phyloP scores from a whole-genome alignment of 2,888 invertebrate species.

The Arctia plantaginis region DNA sequence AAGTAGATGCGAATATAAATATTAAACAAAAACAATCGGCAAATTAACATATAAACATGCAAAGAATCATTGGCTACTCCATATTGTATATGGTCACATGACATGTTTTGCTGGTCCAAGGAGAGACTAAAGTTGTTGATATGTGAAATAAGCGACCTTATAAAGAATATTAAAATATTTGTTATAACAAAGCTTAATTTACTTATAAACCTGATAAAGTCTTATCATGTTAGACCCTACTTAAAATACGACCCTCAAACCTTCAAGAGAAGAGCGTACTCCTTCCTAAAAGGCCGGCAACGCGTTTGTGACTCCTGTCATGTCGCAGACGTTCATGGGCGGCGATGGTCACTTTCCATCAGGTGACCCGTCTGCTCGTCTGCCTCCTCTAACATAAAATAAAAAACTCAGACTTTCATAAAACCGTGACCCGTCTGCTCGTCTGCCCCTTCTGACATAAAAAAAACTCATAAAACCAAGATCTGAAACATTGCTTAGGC shows the following conservation, averaged over 20 bases:
- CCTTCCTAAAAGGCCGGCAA: too few relatives aligned
- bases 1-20: constrained; percentile 56
- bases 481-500: constrained; percentile 58
- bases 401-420: constrained; percentile 45
- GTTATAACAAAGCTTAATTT: constrained; percentile 67
- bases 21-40: constrained; percentile 72
- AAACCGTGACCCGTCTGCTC: too few relatives aligned
- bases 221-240: constrained; percentile 58
- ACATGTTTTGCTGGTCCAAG: constrained; percentile 62
- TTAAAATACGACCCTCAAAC: too few relatives aligned
- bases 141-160: constrained; percentile 71
- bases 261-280: too few relatives aligned
- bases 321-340: too few relatives aligned
- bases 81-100: constrained; percentile 62
- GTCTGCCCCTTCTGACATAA: too few relatives aligned
- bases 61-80: constrained; percentile 56
- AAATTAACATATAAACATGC: constrained; percentile 60
- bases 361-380: too few relatives aligned
- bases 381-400: too few relatives aligned
- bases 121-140: constrained; percentile 65
- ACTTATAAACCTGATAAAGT: constrained; percentile 58
- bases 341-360: too few relatives aligned
- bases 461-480: constrained; percentile 54
- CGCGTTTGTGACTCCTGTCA: too few relatives aligned
- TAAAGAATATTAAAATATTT: constrained; percentile 62